Evolutionary conservation across 2,888 invertebrate genomes (phyloP).

Genomic region (Zygaena filipendulae): DNA sequence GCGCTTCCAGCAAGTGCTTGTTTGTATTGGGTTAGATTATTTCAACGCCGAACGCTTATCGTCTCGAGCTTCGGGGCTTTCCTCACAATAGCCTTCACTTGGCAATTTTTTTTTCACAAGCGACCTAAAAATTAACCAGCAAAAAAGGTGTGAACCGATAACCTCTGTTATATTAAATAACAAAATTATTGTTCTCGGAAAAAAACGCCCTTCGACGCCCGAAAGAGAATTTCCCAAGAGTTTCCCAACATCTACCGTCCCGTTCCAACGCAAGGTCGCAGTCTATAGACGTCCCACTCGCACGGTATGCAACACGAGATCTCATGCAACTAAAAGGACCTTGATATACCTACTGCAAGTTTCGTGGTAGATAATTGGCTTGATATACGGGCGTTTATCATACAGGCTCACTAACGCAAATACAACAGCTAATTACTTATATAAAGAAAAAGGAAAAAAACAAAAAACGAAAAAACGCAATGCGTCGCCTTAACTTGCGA

Average conservation of each 20-base stretch:
- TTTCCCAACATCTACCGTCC: slow-evolving; percentile 56
- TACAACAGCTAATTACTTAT: too few relatives aligned
- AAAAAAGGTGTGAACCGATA: slow-evolving; percentile 35
- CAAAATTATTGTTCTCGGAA: too few relatives aligned
- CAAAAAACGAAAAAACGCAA: slow-evolving; percentile 13
- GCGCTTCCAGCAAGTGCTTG: too few relatives aligned
- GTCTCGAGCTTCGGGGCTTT: too few relatives aligned
- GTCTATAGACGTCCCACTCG: slow-evolving; percentile 37
- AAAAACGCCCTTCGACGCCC: slow-evolving; percentile 61
- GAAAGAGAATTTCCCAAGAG: slow-evolving; percentile 64
- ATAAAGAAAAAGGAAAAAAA: slow-evolving; percentile 26
- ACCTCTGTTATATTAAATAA: slow-evolving; percentile 29
- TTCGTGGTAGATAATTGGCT: slow-evolving; percentile 67
- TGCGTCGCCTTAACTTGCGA: too few relatives aligned
- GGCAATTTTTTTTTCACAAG: too few relatives aligned
- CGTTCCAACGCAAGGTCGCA: slow-evolving; percentile 49
- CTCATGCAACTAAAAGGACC: slow-evolving; percentile 61
- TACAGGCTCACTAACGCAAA: slow-evolving; percentile 39
- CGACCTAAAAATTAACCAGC: slow-evolving; percentile 42
- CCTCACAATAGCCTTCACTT: too few relatives aligned
- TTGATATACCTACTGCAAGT: slow-evolving; percentile 66
- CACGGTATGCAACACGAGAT: slow-evolving; percentile 61
- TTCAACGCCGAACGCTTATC: too few relatives aligned
- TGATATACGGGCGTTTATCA: slow-evolving; percentile 57
- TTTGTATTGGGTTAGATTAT: too few relatives aligned